Evolutionary conservation across 1,140 invertebrate species (phyloP).

Genomic region (Arion vulgaris): DNA sequence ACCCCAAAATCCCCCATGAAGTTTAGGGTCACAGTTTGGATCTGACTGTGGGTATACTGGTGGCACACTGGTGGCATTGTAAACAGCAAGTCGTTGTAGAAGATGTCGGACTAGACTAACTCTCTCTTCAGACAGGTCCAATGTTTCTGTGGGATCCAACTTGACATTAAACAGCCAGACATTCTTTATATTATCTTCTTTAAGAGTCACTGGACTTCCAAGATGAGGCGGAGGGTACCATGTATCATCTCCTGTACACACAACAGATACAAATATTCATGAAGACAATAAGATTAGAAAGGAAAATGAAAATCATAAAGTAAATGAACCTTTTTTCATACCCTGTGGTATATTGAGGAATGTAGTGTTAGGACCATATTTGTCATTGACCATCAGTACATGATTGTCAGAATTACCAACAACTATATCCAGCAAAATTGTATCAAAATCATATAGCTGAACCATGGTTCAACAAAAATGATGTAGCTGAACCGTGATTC

Average conservation of each 20-base stretch:
- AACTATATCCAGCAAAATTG: too few relatives aligned
- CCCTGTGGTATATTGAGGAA: too few relatives aligned
- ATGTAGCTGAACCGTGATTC: too few relatives aligned
- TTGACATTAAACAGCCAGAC: slow-evolving; percentile 62
- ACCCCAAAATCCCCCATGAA: slow-evolving; percentile 61
- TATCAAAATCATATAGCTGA: too few relatives aligned
- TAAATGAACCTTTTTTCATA: too few relatives aligned
- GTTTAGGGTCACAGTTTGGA: slow-evolving; percentile 53
- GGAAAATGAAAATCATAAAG: too few relatives aligned
- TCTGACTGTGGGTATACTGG: slow-evolving; percentile 51
- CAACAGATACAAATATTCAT: too few relatives aligned
- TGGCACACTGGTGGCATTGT: slow-evolving; percentile 57
- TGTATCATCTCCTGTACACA: slow-evolving; percentile 46
- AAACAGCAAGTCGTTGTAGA: slow-evolving; percentile 51
- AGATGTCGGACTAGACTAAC: slow-evolving; percentile 49
- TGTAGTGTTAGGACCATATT: too few relatives aligned
- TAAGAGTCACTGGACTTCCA: background rate
- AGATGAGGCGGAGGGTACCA: slow-evolving; percentile 46
- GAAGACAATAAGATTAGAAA: too few relatives aligned
- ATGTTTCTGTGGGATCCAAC: slow-evolving; percentile 53
- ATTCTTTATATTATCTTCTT: slow-evolving; percentile 47
- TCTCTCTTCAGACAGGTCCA: slow-evolving; percentile 46
- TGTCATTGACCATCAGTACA: too few relatives aligned
- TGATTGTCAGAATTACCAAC: too few relatives aligned
- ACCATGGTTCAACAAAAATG: too few relatives aligned